These are phyloP conservation scores for Ceratitis capitata DNA, from an alignment of 1,140 invertebrate species.

Conservation along the genomic window DNA sequence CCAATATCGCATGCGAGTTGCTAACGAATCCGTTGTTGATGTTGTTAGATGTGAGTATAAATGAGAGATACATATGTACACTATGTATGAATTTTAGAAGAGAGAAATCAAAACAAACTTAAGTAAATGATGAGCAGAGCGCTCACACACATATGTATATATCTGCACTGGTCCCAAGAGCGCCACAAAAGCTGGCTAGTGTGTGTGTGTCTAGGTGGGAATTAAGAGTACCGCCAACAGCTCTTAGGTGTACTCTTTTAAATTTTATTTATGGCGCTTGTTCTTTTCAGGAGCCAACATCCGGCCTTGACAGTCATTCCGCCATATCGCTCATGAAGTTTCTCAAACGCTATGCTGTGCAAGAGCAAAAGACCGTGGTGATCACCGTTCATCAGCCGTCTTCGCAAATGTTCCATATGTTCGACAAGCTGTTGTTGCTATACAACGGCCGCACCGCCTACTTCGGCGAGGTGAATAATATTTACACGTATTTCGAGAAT, in stretches of 20 bases:
- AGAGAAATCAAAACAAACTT: slow-evolving; percentile 12
- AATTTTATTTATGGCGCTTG: not conserved
- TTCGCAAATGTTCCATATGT: slow-evolving; percentile 89
- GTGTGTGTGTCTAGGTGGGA: not conserved
- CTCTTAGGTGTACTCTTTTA: not conserved
- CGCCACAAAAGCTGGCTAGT: no score
- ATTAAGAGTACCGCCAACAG: not conserved
- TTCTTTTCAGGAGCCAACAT: slow-evolving; percentile 80
- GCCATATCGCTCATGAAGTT: slow-evolving; percentile 80
- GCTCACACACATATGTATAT: not conserved
- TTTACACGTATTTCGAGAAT: slow-evolving; percentile 79
- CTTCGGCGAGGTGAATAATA: slow-evolving; percentile 79
- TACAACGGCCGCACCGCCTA: slow-evolving; percentile 83
- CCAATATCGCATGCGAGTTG: slow-evolving; percentile 87
- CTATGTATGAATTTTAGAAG: not conserved
- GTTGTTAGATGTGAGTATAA: slow-evolving; percentile 81
- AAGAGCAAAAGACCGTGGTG: slow-evolving; percentile 83
- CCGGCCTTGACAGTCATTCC: slow-evolving; percentile 85
- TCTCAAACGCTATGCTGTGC: slow-evolving; percentile 79
- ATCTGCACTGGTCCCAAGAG: not conserved
- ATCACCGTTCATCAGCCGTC: slow-evolving; percentile 88
- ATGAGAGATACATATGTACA: not conserved
- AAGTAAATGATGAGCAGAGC: not conserved
- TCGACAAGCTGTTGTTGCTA: slow-evolving; percentile 82
- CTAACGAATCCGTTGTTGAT: slow-evolving; percentile 85